Evolutionary conservation across 1,140 invertebrate species (phyloP).

Genomic region (Subanguina moxae): DNA sequence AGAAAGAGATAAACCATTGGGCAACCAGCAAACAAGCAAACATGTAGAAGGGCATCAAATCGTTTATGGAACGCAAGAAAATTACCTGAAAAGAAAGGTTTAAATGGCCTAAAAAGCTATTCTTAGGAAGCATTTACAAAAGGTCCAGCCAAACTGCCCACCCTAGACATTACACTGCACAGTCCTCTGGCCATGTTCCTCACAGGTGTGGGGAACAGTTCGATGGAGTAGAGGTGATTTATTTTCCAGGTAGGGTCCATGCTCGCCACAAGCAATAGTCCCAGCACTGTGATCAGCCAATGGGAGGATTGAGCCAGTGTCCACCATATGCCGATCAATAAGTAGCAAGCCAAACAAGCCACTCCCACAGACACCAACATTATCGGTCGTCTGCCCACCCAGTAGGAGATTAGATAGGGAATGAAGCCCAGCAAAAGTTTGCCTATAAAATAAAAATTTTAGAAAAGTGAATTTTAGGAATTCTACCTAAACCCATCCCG

Average conservation of each 20-base stretch:
- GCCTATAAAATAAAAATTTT: constrained; percentile 1
- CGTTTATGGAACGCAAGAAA: background rate
- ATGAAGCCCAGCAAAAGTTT: constrained; percentile 42
- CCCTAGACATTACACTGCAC: constrained; percentile 1
- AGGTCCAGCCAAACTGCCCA: constrained; percentile 11
- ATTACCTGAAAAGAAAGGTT: constrained; percentile 6
- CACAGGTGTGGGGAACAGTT: constrained; percentile 44
- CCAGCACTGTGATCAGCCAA: constrained; percentile 33
- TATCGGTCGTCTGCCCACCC: constrained; percentile 30
- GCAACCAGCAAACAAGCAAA: background rate
- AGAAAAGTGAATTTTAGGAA: no score
- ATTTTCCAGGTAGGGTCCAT: constrained; percentile 51
- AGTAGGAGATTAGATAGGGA: constrained; percentile 39
- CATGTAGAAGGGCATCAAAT: constrained; percentile 8
- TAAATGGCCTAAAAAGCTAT: background rate
- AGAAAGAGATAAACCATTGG: constrained; percentile 1
- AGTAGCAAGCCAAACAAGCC: constrained; percentile 35
- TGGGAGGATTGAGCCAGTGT: constrained; percentile 6
- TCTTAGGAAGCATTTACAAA: background rate
- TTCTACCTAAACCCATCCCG: constrained; percentile 37
- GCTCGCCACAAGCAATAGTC: constrained; percentile 38
- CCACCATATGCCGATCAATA: constrained; percentile 6
- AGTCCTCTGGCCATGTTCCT: constrained; percentile 41
- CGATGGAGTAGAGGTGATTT: constrained; percentile 44
- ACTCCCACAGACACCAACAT: constrained; percentile 27